Evolutionary conservation across 1,140 invertebrate species (phyloP).

Genomic region (Chironomus tepperi): DNA sequence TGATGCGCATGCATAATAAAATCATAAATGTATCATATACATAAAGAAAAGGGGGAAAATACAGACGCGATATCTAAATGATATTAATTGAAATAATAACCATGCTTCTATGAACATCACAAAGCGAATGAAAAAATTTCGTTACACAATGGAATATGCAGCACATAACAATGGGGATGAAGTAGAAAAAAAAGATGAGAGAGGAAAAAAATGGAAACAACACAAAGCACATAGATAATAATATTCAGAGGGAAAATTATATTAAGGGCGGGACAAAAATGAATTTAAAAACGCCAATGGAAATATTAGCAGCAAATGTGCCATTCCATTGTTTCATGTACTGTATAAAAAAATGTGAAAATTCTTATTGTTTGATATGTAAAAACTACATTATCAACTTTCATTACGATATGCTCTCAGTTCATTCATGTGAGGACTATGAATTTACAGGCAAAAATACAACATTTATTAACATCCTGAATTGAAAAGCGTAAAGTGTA

Average conservation of each 20-base stretch:
- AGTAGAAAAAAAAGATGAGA: too few species aligned
- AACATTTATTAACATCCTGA: too few species aligned
- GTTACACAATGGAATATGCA: background rate
- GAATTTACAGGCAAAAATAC: too few species aligned
- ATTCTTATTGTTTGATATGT: background rate
- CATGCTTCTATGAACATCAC: background rate
- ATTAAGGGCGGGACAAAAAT: constrained; percentile 21
- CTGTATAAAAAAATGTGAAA: background rate
- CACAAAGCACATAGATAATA: background rate
- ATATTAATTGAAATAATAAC: constrained; percentile 21
- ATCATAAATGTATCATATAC: background rate
- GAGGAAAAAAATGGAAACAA: constrained; percentile 4
- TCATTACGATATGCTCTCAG: too few species aligned
- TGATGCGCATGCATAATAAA: background rate
- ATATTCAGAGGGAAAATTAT: constrained; percentile 20
- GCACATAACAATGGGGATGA: background rate
- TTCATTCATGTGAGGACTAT: too few species aligned
- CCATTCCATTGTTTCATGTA: background rate
- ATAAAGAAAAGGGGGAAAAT: background rate
- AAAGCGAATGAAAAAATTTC: background rate
- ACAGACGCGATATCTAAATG: background rate
- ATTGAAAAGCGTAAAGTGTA: too few species aligned
- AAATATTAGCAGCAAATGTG: background rate
- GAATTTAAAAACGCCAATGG: constrained; percentile 5
- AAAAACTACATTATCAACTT: too few species aligned